Base-by-base conservation (phyloP, 2,888 invertebrate genomes). In the Noctua pronuba region DNA sequence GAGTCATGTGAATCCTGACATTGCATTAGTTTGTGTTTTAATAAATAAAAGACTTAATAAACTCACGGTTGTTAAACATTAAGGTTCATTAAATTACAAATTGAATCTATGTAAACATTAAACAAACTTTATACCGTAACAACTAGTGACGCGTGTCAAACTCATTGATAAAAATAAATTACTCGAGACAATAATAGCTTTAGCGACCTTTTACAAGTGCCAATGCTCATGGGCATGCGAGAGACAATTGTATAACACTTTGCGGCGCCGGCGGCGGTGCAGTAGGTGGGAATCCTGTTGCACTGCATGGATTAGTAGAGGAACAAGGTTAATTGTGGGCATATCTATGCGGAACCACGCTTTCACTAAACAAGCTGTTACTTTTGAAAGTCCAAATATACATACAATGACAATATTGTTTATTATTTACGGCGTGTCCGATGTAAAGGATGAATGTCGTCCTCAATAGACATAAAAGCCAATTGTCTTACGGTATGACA, bases 151-250 rank as follows among this genome's bases (percentile, higher is more conserved):
- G 94, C 95, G 93, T 94, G 92, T 92, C 95, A 92, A 92, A 92
- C 93, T 93, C 94, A 95, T 95, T 95, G 95, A 95, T 95, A 94
- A 93, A 94, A 93, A 94, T 94, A 95, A 94, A 93, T 94, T 90
- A 86, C 82, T 80, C 88, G 79, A 87, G 86, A 86, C 86, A 90
- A 91, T 91, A 92, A 92, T 93, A 93, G 92, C 85, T 90, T 87
- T 88, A 87, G 88, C 91, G 94, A 93, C 94, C 94, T 94, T 94
- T 91, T 91, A 89, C 90, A 88, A 88, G 89, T 93, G 92, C 91
- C 93, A 93, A 92, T 90, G 86, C 81, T 85, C 90, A 86, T 73
- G 86, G 84, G 62, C 84, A 67, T 79, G 16, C 55, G 66, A 49
- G 64, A 75, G 58, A 77, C 65, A 67, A 85, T 86, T 78, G 24